phyloP scores from a whole-genome alignment of 2,888 invertebrate genomes.

The Acleris cristana region DNA sequence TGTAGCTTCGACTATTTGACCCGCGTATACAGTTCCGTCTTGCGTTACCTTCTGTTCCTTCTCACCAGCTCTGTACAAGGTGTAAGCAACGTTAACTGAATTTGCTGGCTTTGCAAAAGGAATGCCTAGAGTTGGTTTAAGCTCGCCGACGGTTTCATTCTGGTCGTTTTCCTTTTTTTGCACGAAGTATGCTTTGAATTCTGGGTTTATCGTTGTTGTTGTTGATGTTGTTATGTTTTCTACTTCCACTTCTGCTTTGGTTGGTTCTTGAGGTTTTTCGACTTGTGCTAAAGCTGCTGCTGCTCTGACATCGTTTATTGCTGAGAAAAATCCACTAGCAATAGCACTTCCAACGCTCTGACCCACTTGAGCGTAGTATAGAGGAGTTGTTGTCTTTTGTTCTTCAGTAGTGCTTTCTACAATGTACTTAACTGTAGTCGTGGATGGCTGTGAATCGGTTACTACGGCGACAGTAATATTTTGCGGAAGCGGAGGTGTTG shows the following conservation, averaged over 20 bases:
- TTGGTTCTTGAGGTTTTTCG: slow-evolving; percentile 81
- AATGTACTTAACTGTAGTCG: slow-evolving; percentile 64
- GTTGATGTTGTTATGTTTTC: slow-evolving; percentile 37
- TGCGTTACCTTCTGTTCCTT: slow-evolving; percentile 61
- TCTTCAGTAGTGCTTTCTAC: slow-evolving; percentile 60
- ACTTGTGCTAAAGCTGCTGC: slow-evolving; percentile 85
- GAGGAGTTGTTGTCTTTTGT: slow-evolving; percentile 62
- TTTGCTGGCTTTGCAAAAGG: slow-evolving; percentile 68
- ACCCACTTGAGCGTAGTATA: slow-evolving; percentile 78
- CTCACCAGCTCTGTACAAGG: slow-evolving; percentile 64
- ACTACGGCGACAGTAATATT: slow-evolving; percentile 59
- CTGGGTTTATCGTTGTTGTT: slow-evolving; percentile 53
- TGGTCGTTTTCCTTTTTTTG: slow-evolving; percentile 57
- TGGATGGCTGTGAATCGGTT: slow-evolving; percentile 59
- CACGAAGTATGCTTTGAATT: slow-evolving; percentile 55
- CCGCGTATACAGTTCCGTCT: slow-evolving; percentile 69
- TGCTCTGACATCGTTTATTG: slow-evolving; percentile 85
- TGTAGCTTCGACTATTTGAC: slow-evolving; percentile 74
- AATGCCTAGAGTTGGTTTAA: slow-evolving; percentile 63
- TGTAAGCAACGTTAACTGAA: slow-evolving; percentile 70
- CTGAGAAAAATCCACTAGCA: slow-evolving; percentile 81
- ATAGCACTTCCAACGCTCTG: slow-evolving; percentile 67
- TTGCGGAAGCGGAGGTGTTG: slow-evolving; percentile 53
- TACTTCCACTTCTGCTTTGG: slow-evolving; percentile 40
- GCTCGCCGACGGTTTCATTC: slow-evolving; percentile 57